Evolutionary conservation across 1,140 invertebrate species (phyloP).

Genomic region (honey bee (Apis mellifera)): DNA sequence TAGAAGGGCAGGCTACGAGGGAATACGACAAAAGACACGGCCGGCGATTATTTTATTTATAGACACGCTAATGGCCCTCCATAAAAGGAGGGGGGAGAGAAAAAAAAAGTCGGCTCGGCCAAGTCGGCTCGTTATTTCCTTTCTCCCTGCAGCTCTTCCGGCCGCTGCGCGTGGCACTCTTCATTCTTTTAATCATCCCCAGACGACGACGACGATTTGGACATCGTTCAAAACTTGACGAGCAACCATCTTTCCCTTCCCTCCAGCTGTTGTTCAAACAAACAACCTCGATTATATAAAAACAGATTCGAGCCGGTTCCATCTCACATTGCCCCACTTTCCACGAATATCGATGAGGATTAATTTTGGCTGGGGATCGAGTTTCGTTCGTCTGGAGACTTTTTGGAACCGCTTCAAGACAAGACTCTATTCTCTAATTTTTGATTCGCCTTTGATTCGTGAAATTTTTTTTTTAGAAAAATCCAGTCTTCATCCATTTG

Average conservation of each 20-base stretch:
- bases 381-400: too few species aligned
- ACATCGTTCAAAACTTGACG: conserved; percentile 18
- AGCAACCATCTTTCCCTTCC: too few species aligned
- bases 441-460: too few species aligned
- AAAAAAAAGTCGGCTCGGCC: conserved; percentile 15
- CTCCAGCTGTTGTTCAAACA: background rate
- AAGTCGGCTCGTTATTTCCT: conserved; percentile 52
- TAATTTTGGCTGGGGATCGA: too few species aligned
- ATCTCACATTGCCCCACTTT: too few species aligned
- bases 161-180: conserved; percentile 32
- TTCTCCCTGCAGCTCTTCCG: conserved; percentile 18
- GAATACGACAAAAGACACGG: conserved; percentile 35
- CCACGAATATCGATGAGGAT: too few species aligned
- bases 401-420: too few species aligned
- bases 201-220: conserved; percentile 31
- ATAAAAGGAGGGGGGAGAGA: too few species aligned
- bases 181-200: conserved; percentile 15
- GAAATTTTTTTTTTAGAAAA: too few species aligned
- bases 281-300: conserved; percentile 27
- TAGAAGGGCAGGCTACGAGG: background rate
- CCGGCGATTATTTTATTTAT: conserved; percentile 54
- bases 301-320: background rate
- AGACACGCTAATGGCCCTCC: conserved; percentile 46
- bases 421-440: too few species aligned
- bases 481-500: too few species aligned